phyloP scores from a whole-genome alignment of 2,888 invertebrate genomes.

The Phorcus lineatus region DNA sequence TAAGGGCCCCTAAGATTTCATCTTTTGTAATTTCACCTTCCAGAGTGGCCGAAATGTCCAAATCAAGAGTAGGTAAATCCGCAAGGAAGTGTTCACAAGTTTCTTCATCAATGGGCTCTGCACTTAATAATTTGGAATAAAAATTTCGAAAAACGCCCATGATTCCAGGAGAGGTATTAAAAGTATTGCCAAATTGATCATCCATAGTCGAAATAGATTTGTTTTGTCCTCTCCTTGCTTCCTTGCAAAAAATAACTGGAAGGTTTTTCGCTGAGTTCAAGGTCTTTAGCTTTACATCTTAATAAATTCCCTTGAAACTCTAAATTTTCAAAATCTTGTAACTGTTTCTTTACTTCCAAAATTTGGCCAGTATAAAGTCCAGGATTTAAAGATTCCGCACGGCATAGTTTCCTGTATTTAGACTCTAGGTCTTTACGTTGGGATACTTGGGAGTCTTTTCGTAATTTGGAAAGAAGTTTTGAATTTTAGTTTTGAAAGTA shows the following conservation, averaged over 20 bases:
- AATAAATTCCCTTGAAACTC: conserved; percentile 4
- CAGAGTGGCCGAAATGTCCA: not conserved
- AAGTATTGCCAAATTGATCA: not conserved
- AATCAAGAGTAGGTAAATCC: conserved; percentile 24
- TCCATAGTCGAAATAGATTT: conserved; percentile 21
- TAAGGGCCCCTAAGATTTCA: conserved; percentile 26
- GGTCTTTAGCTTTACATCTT: conserved; percentile 7
- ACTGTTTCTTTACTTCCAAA: conserved; percentile 5
- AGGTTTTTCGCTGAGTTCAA: conserved; percentile 20
- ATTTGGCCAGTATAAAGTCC: not conserved
- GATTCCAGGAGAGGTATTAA: conserved; percentile 10
- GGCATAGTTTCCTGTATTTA: not conserved
- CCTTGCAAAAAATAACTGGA: conserved; percentile 30
- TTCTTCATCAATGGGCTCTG: conserved; percentile 19
- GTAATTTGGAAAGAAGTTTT: too few relatives aligned
- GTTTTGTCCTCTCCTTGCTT: not conserved
- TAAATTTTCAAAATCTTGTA: not conserved
- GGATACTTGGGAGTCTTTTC: not conserved
- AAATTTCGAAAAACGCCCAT: not conserved
- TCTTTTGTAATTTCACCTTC: conserved; percentile 13
- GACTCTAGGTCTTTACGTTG: not conserved
- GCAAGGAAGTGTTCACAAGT: conserved; percentile 5
- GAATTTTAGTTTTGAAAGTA: too few relatives aligned
- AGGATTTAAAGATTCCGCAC: not conserved
- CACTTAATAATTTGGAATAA: conserved; percentile 9